Conservation (phyloP, 2,888 invertebrate species). For the Lepetodrilus schrolli region DNA sequence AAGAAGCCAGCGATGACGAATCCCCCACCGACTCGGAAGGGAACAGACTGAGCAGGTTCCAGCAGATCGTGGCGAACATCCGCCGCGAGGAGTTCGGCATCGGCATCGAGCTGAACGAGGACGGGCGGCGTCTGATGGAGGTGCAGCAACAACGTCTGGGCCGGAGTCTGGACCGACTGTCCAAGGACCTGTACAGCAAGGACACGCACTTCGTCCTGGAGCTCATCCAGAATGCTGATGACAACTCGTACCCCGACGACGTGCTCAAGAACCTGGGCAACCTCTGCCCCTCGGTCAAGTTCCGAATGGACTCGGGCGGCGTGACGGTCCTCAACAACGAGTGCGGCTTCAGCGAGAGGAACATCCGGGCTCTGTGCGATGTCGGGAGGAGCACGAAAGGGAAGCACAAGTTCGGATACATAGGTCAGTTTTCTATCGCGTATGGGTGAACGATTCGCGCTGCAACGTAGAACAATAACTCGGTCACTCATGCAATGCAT, state of each 20-base stretch:
- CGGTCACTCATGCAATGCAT: not conserved
- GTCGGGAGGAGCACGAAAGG: constrained; percentile 75
- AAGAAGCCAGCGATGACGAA: constrained; percentile 31
- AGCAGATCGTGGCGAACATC: constrained; percentile 66
- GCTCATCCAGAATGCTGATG: constrained; percentile 76
- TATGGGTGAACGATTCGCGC: too few species aligned
- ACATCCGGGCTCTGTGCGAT: constrained; percentile 75
- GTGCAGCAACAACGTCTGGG: constrained; percentile 73
- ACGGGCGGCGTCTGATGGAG: constrained; percentile 68
- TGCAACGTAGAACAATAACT: too few species aligned
- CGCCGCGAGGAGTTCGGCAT: constrained; percentile 74
- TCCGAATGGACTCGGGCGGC: constrained; percentile 57
- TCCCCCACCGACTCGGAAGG: too few species aligned
- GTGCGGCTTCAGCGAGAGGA: constrained; percentile 69
- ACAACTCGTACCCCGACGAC: constrained; percentile 71
- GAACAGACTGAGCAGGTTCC: constrained; percentile 29
- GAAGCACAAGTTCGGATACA: constrained; percentile 74
- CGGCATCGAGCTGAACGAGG: constrained; percentile 68
- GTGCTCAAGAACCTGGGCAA: constrained; percentile 39
- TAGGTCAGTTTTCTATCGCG: constrained; percentile 60
- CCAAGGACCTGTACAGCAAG: constrained; percentile 71
- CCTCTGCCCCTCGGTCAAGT: constrained; percentile 63
- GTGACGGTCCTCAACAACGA: constrained; percentile 74
- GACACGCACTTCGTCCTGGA: constrained; percentile 75
- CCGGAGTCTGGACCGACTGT: constrained; percentile 71